Base-by-base conservation (phyloP, 2,113 vertebrate species). In the Brachionichthys hirsutus region DNA sequence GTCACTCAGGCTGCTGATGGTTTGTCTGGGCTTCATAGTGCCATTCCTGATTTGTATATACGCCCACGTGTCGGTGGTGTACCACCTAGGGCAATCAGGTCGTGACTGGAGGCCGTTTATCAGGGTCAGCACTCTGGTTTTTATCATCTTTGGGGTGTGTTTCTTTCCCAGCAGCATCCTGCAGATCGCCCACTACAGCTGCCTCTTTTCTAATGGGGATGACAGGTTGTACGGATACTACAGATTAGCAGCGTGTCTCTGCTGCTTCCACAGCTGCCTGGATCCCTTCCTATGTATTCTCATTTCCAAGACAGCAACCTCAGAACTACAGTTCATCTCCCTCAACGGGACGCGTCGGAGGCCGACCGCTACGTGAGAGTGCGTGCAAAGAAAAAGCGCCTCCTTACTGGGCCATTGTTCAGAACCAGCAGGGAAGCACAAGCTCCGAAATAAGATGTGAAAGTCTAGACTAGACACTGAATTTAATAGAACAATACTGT, bases 241-340 rank as follows among this genome's bases (percentile, higher is more conserved):
- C 75, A 91, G 90, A 50, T 78, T 90, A 45, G 91, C 93, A 4
- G 88, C 95, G 46, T 94, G 94, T 76, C 90, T 98, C 36, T 94
- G 95, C 68, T 95, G 95, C 73, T 84, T 97, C 35, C 96, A 98
- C 67, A 96, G 94, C 64, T 97, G 94, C 70, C 85, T 98, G 42
- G 94, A 98, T 66, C 95, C 95, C 63, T 94, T 98, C 72, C 93
- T 98, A 67, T 95, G 93, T 73, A 91, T 94, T 73, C 84, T 98
- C 11, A 91, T 96, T 88, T 93, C 94, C 0, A 90, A 81, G 67
- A 85, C 80, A 2, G 45, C 72, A 2, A 51, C 77, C n/a, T 84
- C 88, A 52, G 79, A 80, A 17, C 64, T 78, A 61, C 73, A 84
- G 40, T 85, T 89, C 58, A 81, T 85, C 52, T 80, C 83, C 7